These are phyloP conservation scores for Synanthedon andrenaeformis DNA, from an alignment of 2,888 invertebrate genomes.

Conservation along the genomic window DNA sequence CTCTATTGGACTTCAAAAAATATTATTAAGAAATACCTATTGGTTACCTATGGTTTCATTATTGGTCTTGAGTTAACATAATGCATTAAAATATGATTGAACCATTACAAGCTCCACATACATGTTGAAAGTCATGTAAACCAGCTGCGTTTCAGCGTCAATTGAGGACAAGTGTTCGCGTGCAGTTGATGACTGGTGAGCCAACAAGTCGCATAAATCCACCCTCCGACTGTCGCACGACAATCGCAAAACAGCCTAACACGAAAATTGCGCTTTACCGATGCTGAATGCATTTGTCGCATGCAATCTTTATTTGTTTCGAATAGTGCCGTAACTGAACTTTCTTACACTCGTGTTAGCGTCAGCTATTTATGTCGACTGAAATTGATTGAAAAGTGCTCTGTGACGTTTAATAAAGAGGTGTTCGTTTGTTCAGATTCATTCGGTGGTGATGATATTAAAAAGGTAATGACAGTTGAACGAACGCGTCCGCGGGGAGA, in stretches of 20 bases:
- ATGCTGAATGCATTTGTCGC: slow-evolving; percentile 57
- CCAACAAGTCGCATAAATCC: slow-evolving; percentile 37
- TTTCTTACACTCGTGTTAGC: no score
- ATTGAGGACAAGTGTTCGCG: slow-evolving; percentile 55
- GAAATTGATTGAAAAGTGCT: no score
- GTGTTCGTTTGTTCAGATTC: no score
- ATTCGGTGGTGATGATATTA: no score
- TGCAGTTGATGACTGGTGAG: slow-evolving; percentile 22
- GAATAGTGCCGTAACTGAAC: slow-evolving; percentile 17
- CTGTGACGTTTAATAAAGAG: no score
- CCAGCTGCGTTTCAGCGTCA: slow-evolving; percentile 16
- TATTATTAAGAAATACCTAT: no score
- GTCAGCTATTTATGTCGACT: no score
- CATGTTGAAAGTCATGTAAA: neutral
- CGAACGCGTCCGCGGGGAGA: no score
- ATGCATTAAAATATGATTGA: neutral
- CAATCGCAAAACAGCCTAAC: slow-evolving; percentile 45
- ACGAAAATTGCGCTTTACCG: slow-evolving; percentile 56
- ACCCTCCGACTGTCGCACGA: slow-evolving; percentile 44
- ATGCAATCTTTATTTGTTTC: slow-evolving; percentile 35
- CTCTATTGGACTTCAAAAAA: no score
- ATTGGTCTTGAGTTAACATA: neutral
- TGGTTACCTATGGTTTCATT: no score
- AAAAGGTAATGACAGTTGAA: no score
- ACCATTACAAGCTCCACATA: neutral